Evolutionary conservation across 2,888 invertebrate genomes (phyloP).

Genomic region (Ecdyonurus torrentis): DNA sequence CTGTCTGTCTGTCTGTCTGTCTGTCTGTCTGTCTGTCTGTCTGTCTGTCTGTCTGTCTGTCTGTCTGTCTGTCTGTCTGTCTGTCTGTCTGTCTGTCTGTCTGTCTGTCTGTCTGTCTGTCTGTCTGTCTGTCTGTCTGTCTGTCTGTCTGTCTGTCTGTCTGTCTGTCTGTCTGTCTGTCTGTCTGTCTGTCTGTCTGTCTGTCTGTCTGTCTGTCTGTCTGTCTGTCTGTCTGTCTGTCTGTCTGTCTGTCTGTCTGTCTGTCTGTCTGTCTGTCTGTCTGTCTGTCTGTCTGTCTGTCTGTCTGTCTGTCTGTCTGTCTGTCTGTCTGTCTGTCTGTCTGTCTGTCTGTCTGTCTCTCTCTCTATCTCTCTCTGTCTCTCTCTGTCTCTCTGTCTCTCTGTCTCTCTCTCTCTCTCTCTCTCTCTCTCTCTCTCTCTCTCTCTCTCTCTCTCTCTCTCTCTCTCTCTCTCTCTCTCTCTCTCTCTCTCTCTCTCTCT

Average conservation of each 20-base stretch:
- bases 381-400: too few species aligned
- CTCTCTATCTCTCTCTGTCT: too few species aligned
- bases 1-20: constrained; percentile 5
- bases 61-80: constrained; percentile 7
- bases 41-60: constrained; percentile 6
- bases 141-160: constrained; percentile 4
- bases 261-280: constrained; percentile 6
- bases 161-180: constrained; percentile 4
- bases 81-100: constrained; percentile 1
- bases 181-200: constrained; percentile 4
- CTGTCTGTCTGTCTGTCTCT: constrained; percentile 4
- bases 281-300: constrained; percentile 6
- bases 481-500: too few species aligned
- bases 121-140: constrained; percentile 8
- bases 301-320: constrained; percentile 2
- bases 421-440: too few species aligned
- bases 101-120: constrained; percentile 3
- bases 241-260: constrained; percentile 8
- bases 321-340: constrained; percentile 7
- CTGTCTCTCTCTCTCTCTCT: too few species aligned
- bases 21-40: constrained; percentile 3
- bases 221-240: constrained; percentile 6
- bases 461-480: too few species aligned
- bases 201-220: constrained; percentile 4
- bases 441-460: too few species aligned